Conservation (phyloP, 2,113 vertebrate species). For the Muntiacus muntjak region DNA sequence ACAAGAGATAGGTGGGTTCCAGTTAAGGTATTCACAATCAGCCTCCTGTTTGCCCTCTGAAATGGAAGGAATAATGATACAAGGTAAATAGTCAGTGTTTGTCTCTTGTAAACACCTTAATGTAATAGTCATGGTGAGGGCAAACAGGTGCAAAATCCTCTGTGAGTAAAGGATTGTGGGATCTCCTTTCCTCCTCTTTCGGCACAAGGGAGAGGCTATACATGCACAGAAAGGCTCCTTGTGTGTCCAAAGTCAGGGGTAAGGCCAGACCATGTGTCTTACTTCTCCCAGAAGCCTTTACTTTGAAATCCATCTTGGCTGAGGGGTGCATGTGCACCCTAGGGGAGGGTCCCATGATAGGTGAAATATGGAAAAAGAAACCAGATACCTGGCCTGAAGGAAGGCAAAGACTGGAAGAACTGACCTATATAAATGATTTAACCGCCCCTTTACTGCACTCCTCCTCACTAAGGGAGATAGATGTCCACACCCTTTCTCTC, state of each 20-base stretch:
- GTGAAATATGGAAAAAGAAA: background rate
- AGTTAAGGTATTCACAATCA: background rate
- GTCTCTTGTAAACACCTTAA: background rate
- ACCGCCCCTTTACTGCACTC: background rate
- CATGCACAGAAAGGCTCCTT: background rate
- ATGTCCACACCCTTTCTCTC: background rate
- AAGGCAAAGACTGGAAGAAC: background rate
- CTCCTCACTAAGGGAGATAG: background rate
- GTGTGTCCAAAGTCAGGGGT: background rate
- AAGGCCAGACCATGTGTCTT: background rate
- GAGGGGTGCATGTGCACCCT: fast-evolving
- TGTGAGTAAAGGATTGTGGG: background rate
- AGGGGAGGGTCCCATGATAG: background rate
- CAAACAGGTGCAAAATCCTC: background rate
- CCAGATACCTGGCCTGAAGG: background rate
- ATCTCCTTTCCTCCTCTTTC: background rate
- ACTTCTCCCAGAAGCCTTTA: background rate
- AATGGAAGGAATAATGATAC: background rate
- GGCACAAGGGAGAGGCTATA: background rate
- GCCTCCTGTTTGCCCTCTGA: background rate
- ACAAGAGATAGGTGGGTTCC: background rate
- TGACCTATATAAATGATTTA: background rate
- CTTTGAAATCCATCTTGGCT: background rate
- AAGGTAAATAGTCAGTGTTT: background rate
- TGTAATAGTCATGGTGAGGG: background rate